Percentiles rank a stretch among this genome's conserved stretches.
Conservation (phyloP, 2,113 vertebrate genomes). For the human (Homo sapiens) region DNA sequence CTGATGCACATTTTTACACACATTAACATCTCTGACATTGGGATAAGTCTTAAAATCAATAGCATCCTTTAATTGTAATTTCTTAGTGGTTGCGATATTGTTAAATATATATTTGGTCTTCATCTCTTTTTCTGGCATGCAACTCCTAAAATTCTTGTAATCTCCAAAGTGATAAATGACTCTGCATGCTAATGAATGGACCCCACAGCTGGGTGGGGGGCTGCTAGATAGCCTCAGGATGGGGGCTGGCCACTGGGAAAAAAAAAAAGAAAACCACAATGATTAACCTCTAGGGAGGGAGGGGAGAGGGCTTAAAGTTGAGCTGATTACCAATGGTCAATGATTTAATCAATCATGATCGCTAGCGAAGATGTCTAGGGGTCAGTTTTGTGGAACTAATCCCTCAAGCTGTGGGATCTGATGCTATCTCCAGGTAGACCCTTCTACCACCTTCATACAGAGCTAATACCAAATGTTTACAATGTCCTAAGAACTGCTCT, state of each 20-base stretch:
- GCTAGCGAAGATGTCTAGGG: not conserved
- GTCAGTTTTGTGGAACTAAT: not conserved
- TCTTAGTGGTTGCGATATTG: not conserved
- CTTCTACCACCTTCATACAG: not conserved
- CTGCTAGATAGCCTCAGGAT: not conserved
- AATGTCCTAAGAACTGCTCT: not conserved
- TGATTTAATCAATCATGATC: not conserved
- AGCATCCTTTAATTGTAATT: not conserved
- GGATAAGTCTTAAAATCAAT: constrained; percentile 21
- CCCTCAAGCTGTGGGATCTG: not conserved
- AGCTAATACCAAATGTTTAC: not conserved
- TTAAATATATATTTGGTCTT: not conserved
- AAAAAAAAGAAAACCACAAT: not conserved
- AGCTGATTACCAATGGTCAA: not conserved
- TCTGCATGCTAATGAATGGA: not conserved
- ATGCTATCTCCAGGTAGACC: not conserved
- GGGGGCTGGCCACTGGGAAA: not conserved
- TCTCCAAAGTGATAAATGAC: not conserved
- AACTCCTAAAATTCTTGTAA: not conserved
- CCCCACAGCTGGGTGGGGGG: not conserved
- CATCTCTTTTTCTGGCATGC: not conserved
- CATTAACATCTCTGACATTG: not conserved
- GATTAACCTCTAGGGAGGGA: not conserved
- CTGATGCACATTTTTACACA: not conserved
- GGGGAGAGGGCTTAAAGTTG: not conserved